Evolutionary conservation across 2,113 vertebrate species (phyloP).

Genomic region (Eurystomus gularis): DNA sequence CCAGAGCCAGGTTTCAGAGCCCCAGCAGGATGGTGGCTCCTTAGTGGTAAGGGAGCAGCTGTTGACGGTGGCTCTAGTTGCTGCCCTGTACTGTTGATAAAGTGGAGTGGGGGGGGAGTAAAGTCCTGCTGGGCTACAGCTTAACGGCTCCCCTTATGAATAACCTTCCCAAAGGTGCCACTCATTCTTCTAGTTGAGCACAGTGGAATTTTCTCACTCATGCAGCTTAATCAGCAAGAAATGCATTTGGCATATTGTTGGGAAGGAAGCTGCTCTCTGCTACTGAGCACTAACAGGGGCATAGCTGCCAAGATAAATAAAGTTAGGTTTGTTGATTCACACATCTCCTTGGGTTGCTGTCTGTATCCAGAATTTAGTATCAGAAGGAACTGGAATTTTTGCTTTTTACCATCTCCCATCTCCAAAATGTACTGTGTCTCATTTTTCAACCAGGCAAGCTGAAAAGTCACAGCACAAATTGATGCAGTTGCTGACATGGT

Average conservation of each 20-base stretch:
- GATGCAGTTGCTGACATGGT: neutral
- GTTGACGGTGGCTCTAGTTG: constrained; percentile 33
- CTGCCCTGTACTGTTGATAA: constrained; percentile 29
- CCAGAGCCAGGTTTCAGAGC: neutral
- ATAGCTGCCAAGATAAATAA: neutral
- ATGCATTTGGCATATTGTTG: neutral
- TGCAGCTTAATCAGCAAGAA: neutral
- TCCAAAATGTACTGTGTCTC: accelerated
- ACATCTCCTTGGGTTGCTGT: neutral
- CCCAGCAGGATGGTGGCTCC: constrained; percentile 33
- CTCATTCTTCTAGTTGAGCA: constrained; percentile 11
- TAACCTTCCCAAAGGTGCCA: neutral
- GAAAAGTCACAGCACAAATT: neutral
- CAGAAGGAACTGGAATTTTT: neutral
- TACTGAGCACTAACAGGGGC: neutral
- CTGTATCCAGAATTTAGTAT: neutral
- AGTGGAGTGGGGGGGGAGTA: neutral
- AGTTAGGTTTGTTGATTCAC: neutral
- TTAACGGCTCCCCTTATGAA: constrained; percentile 39
- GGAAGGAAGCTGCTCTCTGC: neutral
- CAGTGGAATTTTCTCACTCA: constrained; percentile 4
- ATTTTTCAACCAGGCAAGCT: neutral
- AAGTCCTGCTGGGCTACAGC: constrained; percentile 52
- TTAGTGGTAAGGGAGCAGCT: constrained; percentile 30
- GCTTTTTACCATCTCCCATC: neutral